Base-by-base conservation (phyloP, 2,888 invertebrate species). In the Acrocyrtus sp. region DNA sequence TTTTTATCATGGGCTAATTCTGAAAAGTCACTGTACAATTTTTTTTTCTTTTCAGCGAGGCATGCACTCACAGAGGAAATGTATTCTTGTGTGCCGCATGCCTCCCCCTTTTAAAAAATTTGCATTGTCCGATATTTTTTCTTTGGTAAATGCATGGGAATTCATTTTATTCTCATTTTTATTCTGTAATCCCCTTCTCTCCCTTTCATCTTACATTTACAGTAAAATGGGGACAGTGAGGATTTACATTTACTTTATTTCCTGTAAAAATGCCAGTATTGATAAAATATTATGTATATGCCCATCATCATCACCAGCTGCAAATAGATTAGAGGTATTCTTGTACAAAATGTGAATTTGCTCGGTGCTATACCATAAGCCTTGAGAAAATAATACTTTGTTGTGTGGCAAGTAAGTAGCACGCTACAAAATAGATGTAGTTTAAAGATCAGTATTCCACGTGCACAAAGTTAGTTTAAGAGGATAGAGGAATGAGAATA, bases 401-500 rank as follows among this genome's bases (percentile, higher is more conserved):
- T n/a, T n/a, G n/a, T n/a, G n/a, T n/a, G n/a, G n/a, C n/a, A n/a
- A n/a, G n/a, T n/a, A n/a, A n/a, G n/a, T n/a, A n/a, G n/a, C n/a
- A n/a, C n/a, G n/a, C n/a, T n/a, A n/a, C n/a, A n/a, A n/a, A n/a
- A n/a, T n/a, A n/a, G n/a, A n/a, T n/a, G n/a, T n/a, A n/a, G n/a
- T n/a, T n/a, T n/a, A n/a, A n/a, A n/a, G n/a, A n/a, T n/a, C n/a
- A n/a, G n/a, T n/a, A n/a, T n/a, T n/a, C n/a, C n/a, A n/a, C n/a
- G n/a, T n/a, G n/a, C n/a, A n/a, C 12, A 57, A 57, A 57, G 43
- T 22, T 26, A 26, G 43, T 6, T 15, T 41, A 17, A 24, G 45
- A 26, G 58, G n/a, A 47, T 3, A 45, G 26, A 43, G 39, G 45
- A 21, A n/a, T 22, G 27, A 60, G 48, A 61, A 50, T 34, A 61